phyloP scores from a whole-genome alignment of 30 jellyfish, hydroid and myxozoan species.

The Hydractinia echinata region DNA sequence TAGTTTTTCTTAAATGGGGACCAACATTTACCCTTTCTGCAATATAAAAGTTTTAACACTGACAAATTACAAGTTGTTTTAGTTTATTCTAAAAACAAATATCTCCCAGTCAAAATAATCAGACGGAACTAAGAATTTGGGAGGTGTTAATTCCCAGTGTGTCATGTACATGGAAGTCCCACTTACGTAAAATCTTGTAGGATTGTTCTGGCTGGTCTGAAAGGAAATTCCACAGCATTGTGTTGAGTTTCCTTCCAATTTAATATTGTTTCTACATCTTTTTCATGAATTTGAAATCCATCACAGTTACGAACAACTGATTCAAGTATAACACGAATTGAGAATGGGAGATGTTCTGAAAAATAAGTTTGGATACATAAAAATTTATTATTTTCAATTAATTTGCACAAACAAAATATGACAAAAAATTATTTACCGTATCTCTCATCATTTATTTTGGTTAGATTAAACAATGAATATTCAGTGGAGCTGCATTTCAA shows the following conservation, averaged over 20 bases:
- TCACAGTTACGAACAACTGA: constrained; percentile 90
- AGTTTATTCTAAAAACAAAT: no score
- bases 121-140: no score
- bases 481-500: constrained; percentile 43
- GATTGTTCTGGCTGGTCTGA: constrained; percentile 84
- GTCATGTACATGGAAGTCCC: no score
- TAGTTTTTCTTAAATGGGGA: no score
- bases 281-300: constrained; percentile 64
- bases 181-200: constrained; percentile 92
- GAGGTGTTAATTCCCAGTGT: no score
- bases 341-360: constrained; percentile 72
- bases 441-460: constrained; percentile 62
- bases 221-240: constrained; percentile 73
- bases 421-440: constrained; percentile 38
- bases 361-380: neutral
- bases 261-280: constrained; percentile 78
- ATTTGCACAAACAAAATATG: neutral
- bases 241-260: constrained; percentile 79
- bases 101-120: no score
- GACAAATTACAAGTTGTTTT: no score
- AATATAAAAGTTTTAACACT: no score
- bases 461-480: constrained; percentile 49
- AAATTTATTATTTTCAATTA: neutral
- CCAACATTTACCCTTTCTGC: no score
- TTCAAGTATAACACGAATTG: constrained; percentile 77